Conservation (phyloP, 2,888 invertebrate species). For the Hirtodrosophila duncani region DNA sequence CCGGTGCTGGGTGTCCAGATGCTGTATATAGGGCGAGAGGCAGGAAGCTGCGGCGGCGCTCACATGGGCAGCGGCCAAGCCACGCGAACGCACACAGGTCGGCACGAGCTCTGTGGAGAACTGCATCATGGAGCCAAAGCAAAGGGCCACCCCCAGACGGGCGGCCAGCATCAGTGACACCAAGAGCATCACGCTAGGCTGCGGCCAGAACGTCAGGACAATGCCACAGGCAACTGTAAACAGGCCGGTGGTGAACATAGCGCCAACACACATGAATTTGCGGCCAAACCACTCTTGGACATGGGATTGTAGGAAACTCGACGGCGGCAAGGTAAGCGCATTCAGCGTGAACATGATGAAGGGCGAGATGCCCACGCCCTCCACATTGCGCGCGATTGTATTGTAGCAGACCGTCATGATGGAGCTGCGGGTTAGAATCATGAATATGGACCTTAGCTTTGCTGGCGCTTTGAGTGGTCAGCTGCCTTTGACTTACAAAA, state of each 20-base stretch:
- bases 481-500: constrained; percentile 79
- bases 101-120: constrained; percentile 82
- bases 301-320: constrained; percentile 69
- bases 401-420: constrained; percentile 80
- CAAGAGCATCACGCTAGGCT: constrained; percentile 70
- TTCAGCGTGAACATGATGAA: constrained; percentile 80
- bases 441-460: background rate
- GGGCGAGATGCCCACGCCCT: constrained; percentile 79
- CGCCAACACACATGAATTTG: constrained; percentile 79
- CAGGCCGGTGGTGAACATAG: constrained; percentile 79
- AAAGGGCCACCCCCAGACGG: constrained; percentile 80
- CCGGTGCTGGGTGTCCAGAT: constrained; percentile 75
- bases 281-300: constrained; percentile 74
- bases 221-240: constrained; percentile 79
- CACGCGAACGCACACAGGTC: constrained; percentile 81
- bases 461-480: no score
- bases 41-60: constrained; percentile 81
- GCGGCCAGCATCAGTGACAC: constrained; percentile 79
- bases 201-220: constrained; percentile 69
- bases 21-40: constrained; percentile 80
- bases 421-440: constrained; percentile 75
- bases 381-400: constrained; percentile 80
- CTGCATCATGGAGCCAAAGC: constrained; percentile 81
- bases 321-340: constrained; percentile 80
- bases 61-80: constrained; percentile 81